Evolutionary conservation across 2,797 vertebrate genomes (phyloP).

Genomic region (Poeciliopsis turneri): DNA sequence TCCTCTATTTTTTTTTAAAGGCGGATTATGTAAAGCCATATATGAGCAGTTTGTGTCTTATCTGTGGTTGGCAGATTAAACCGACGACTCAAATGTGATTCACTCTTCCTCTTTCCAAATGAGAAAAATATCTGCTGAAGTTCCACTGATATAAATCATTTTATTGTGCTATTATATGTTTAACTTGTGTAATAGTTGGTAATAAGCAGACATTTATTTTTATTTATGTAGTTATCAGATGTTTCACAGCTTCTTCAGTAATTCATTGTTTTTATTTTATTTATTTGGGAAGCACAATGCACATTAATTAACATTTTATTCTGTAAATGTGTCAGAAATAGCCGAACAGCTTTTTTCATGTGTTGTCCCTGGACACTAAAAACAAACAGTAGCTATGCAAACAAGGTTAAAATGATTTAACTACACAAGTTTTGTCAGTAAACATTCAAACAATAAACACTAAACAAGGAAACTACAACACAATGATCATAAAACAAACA

Average conservation of each 20-base stretch:
- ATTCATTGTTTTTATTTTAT: background rate
- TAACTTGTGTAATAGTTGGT: background rate
- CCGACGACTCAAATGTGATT: background rate
- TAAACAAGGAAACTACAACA: no score
- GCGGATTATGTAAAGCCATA: background rate
- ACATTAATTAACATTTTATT: no score
- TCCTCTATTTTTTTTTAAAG: background rate
- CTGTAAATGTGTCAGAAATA: no score
- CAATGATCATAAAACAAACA: no score
- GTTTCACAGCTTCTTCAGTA: background rate
- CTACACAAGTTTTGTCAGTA: no score
- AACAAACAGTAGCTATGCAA: no score
- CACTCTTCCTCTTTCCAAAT: background rate
- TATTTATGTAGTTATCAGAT: background rate
- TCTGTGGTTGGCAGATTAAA: slow-evolving; percentile 2
- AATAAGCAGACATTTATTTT: background rate
- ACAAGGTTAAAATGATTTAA: no score
- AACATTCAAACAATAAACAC: no score
- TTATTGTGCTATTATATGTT: background rate
- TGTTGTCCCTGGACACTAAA: no score
- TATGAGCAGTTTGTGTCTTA: slow-evolving; percentile 1
- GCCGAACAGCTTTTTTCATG: no score
- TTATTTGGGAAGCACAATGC: no score
- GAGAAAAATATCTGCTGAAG: no score
- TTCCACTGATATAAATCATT: background rate